Conservation (phyloP, 2,888 invertebrate species). For the Seira ritae region DNA sequence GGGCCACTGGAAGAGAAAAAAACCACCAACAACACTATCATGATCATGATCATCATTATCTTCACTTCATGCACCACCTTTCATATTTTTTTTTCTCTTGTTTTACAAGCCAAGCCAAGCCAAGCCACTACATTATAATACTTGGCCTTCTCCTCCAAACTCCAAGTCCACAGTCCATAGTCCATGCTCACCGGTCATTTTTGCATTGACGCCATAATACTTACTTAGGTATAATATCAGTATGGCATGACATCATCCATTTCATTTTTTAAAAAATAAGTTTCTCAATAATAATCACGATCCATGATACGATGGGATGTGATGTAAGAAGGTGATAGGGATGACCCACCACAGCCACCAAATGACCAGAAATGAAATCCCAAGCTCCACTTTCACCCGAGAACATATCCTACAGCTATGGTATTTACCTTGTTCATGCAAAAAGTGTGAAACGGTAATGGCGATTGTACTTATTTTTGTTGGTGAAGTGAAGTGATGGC, state of each 20-base stretch:
- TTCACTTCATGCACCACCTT: slow-evolving; percentile 1
- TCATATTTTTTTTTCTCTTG: slow-evolving; percentile 12
- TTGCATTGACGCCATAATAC: not conserved
- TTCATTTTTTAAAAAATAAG: not conserved
- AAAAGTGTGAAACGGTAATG: slow-evolving; percentile 21
- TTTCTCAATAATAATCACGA: not conserved
- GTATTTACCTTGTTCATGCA: too few relatives aligned
- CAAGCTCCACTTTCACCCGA: not conserved
- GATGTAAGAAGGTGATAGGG: too few relatives aligned
- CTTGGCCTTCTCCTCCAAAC: too few relatives aligned
- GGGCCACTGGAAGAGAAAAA: slow-evolving; percentile 1
- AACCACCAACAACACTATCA: slow-evolving; percentile 17
- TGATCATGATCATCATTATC: not conserved
- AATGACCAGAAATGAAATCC: not conserved
- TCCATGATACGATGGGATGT: not conserved
- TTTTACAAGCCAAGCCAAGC: not conserved
- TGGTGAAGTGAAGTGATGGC: too few relatives aligned
- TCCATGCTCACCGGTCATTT: not conserved
- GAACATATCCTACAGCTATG: too few relatives aligned
- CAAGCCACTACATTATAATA: too few relatives aligned
- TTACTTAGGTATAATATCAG: not conserved
- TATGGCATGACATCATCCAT: slow-evolving; percentile 44
- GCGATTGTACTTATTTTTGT: not conserved
- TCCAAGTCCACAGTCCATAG: not conserved
- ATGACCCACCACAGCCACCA: too few relatives aligned